A percentile compares a stretch with the other conserved stretches of the same genome.
phyloP scores from a whole-genome alignment of 2,888 invertebrate genomes.

The Tinea semifulvella region DNA sequence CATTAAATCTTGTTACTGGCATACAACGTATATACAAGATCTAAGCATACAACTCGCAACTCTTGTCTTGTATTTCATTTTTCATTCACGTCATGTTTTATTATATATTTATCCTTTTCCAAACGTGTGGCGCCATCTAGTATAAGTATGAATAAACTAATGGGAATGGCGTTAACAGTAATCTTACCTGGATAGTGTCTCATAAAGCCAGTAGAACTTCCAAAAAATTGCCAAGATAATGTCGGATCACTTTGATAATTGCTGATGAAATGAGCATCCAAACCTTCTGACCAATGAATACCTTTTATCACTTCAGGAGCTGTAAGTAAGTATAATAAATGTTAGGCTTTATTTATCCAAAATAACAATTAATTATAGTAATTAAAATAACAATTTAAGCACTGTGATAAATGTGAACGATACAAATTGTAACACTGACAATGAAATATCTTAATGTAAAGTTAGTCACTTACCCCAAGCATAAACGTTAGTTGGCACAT shows the following conservation, averaged over 20 bases:
- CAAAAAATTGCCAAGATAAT: constrained; percentile 98
- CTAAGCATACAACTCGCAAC: no score
- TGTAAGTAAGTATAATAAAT: constrained; percentile 40
- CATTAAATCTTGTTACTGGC: no score
- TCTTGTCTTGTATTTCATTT: no score
- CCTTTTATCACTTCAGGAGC: constrained; percentile 89
- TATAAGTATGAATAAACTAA: background rate
- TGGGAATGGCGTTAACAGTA: no score
- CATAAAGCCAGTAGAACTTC: constrained; percentile 96
- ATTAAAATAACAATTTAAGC: no score
- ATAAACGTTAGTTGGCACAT: constrained; percentile 96
- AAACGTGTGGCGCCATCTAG: background rate
- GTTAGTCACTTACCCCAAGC: constrained; percentile 74
- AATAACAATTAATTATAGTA: no score
- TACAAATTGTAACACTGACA: no score
- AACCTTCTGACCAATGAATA: constrained; percentile 94
- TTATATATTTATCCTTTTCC: background rate
- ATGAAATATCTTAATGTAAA: background rate
- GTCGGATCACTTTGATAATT: constrained; percentile 89
- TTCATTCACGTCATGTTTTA: background rate
- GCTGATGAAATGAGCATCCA: constrained; percentile 88
- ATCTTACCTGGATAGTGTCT: constrained; percentile 89
- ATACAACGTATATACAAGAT: no score
- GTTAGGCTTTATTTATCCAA: no score
- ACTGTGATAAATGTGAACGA: no score